Evolutionary conservation across 2,888 invertebrate species (phyloP).

Genomic region (Calephelis perditalis): DNA sequence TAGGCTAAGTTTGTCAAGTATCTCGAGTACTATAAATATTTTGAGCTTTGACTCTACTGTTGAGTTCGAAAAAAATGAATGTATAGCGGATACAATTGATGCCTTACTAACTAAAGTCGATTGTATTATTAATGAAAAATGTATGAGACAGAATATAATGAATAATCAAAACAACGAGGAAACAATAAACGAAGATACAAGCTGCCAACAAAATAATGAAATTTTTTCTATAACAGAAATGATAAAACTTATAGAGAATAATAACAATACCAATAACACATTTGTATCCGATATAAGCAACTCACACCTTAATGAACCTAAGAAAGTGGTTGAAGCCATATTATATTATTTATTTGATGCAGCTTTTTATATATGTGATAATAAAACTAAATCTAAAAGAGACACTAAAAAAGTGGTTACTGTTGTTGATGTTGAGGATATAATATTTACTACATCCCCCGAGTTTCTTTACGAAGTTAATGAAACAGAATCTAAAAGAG

Average conservation of each 20-base stretch:
- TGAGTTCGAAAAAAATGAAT: slow-evolving; percentile 65
- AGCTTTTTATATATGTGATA: slow-evolving; percentile 41
- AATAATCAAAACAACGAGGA: slow-evolving; percentile 21
- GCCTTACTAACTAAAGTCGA: slow-evolving; percentile 47
- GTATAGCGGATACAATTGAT: slow-evolving; percentile 49
- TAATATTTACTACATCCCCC: slow-evolving; percentile 49
- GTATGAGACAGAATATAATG: slow-evolving; percentile 3
- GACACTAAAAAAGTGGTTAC: slow-evolving; percentile 50
- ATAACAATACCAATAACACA: slow-evolving; percentile 43
- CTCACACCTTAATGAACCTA: slow-evolving; percentile 35
- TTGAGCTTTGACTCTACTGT: slow-evolving; percentile 59
- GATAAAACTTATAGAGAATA: slow-evolving; percentile 48
- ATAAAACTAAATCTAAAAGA: slow-evolving; percentile 35
- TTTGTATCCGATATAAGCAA: slow-evolving; percentile 48
- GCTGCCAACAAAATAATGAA: slow-evolving; percentile 25
- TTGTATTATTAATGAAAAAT: slow-evolving; percentile 23
- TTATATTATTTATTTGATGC: slow-evolving; percentile 55
- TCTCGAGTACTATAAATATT: slow-evolving; percentile 43
- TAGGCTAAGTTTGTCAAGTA: slow-evolving; percentile 25
- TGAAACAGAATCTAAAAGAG: slow-evolving; percentile 34
- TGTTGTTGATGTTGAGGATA: slow-evolving; percentile 60
- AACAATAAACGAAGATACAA: slow-evolving; percentile 16
- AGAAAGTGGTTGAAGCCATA: slow-evolving; percentile 55
- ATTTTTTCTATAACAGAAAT: slow-evolving; percentile 57
- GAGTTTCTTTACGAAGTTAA: slow-evolving; percentile 37